Base-by-base conservation (phyloP, 2,888 invertebrate species). In the Acrocyrtus sp. region DNA sequence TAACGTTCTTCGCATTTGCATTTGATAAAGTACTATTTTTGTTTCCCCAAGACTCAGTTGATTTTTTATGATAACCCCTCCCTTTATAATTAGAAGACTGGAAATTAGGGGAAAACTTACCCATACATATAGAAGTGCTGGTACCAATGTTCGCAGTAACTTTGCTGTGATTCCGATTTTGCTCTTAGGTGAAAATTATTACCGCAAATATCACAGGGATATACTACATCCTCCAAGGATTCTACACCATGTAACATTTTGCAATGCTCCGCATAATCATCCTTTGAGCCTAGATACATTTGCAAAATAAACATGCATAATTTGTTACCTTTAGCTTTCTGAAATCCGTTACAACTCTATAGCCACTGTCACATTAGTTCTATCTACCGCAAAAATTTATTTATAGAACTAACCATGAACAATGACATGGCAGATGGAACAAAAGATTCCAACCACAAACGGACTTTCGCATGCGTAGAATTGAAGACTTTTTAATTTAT, bases 61-160 rank as follows among this genome's bases (percentile, higher is more conserved):
- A n/a, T n/a, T n/a, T n/a, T n/a, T n/a, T n/a, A n/a, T n/a, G n/a
- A n/a, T n/a, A n/a, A n/a, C n/a, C n/a, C n/a, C n/a, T n/a, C n/a
- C n/a, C n/a, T n/a, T n/a, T n/a, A n/a, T n/a, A n/a, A n/a, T n/a
- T n/a, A n/a, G n/a, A n/a, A n/a, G n/a, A n/a, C n/a, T n/a, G n/a
- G n/a, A n/a, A n/a, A 47, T 47, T 47, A 21, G 10, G 15, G 50
- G n/a, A 5, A 24, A 26, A 43, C 56, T 61, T 76, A 79, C 77
- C 75, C 74, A n/a, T 74, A 65, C 10, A 77, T 70, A 39, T 75
- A 79, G 58, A 79, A 79, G 53, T 79, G 79, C 34, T 76, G 76
- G 6, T 76, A 15, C 79, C 79, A 79, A 39, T 79, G 79, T 19
- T 77, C 77, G 1, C 65, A 45, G 60, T 79, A 79, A 41, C 53